A percentile compares a stretch with the other conserved stretches of the same genome.
phyloP scores from a whole-genome alignment of 1,140 invertebrate species.

The Diprion similis region DNA sequence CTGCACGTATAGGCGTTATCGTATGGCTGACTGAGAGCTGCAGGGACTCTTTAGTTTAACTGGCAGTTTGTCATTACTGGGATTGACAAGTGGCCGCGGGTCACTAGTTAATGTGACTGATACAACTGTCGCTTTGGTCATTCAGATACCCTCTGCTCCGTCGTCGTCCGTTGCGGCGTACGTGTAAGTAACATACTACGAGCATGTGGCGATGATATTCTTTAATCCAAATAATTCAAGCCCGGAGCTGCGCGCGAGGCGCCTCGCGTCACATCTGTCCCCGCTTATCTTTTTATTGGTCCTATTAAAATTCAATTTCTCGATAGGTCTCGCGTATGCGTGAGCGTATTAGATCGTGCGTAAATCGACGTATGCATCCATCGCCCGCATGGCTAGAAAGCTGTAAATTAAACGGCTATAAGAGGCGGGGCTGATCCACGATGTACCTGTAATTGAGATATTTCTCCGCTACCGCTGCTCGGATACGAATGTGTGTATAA shows the following conservation, averaged over 20 bases:
- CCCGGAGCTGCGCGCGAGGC: background rate
- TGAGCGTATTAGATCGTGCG: too few relatives aligned
- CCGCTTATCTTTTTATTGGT: background rate
- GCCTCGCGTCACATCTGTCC: background rate
- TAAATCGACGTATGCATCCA: too few relatives aligned
- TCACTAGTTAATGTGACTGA: constrained; percentile 21
- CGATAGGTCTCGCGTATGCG: background rate
- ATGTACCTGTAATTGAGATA: too few relatives aligned
- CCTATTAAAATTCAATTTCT: constrained; percentile 6
- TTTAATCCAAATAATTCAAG: constrained; percentile 4
- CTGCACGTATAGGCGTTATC: background rate
- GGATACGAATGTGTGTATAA: too few relatives aligned
- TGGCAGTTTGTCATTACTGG: constrained; percentile 32
- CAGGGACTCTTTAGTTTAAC: background rate
- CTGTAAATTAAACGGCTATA: too few relatives aligned
- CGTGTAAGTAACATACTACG: too few relatives aligned
- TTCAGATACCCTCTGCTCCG: background rate
- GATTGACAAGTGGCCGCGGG: constrained; percentile 23
- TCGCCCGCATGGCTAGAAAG: too few relatives aligned
- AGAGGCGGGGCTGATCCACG: too few relatives aligned
- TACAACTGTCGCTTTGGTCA: constrained; percentile 5
- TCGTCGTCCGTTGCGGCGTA: background rate
- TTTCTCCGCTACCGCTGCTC: too few relatives aligned
- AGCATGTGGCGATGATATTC: background rate
- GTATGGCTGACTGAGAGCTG: background rate